Percentiles rank a stretch among this genome's conserved stretches.
Conservation (phyloP, 92 coral and sea anemone species). For the Metridium senile region DNA sequence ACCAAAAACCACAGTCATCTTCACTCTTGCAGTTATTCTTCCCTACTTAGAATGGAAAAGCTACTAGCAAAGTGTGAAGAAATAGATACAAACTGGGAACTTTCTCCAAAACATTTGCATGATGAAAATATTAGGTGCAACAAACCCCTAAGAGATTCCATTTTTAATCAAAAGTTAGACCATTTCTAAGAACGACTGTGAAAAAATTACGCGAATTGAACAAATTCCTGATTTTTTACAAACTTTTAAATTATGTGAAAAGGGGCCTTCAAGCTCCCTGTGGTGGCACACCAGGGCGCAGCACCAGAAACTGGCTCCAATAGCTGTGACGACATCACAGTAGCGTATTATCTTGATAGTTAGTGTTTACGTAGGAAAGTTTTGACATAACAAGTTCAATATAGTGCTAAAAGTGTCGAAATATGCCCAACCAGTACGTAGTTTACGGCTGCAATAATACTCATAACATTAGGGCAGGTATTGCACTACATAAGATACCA, state of each 20-base stretch:
- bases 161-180: neutral
- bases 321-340: neutral
- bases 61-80: too few relatives aligned
- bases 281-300: neutral
- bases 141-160: neutral
- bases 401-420: neutral
- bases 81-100: too few relatives aligned
- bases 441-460: conserved; percentile 27
- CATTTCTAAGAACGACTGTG: neutral
- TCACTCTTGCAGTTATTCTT: too few relatives aligned
- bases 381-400: too few relatives aligned
- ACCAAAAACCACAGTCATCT: too few relatives aligned
- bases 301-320: neutral
- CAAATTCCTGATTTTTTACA: neutral
- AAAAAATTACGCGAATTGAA: neutral
- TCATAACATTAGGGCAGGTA: conserved; percentile 15
- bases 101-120: neutral
- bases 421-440: conserved; percentile 38
- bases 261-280: neutral
- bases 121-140: neutral
- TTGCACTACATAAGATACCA: conserved; percentile 26
- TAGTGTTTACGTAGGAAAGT: neutral
- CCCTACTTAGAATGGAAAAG: too few relatives aligned
- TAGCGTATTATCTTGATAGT: neutral
- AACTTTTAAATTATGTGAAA: neutral